A percentile compares a stretch with the other conserved stretches of the same genome.
Conservation (phyloP, 2,888 invertebrate species). For the Drosophila basisetae region DNA sequence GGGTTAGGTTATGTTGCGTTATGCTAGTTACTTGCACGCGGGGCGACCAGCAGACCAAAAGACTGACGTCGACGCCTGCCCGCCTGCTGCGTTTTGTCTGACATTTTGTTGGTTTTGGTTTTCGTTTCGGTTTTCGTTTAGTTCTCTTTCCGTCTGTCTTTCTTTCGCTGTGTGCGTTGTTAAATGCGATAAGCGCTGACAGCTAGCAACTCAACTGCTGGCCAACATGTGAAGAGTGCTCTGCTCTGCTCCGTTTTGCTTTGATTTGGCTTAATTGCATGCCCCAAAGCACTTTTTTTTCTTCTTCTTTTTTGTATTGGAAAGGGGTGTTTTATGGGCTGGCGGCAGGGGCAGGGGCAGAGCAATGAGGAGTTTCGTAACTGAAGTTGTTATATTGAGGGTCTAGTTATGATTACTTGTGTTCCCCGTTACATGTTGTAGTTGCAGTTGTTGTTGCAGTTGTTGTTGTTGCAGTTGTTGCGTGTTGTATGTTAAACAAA, state of each 20-base stretch:
- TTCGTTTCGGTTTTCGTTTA: slow-evolving; percentile 10
- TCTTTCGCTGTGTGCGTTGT: slow-evolving; percentile 44
- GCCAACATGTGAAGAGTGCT: slow-evolving; percentile 39
- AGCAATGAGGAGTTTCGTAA: slow-evolving; percentile 15
- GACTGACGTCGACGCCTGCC: slow-evolving; percentile 32
- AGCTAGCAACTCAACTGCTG: slow-evolving; percentile 32
- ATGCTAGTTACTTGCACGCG: slow-evolving; percentile 38
- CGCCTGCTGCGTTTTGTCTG: slow-evolving; percentile 42
- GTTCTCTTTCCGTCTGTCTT: slow-evolving; percentile 11
- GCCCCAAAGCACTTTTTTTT: slow-evolving; percentile 12
- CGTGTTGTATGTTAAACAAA: not conserved
- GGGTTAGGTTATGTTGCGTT: slow-evolving; percentile 36
- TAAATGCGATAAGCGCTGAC: slow-evolving; percentile 63
- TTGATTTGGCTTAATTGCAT: slow-evolving; percentile 62
- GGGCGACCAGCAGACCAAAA: slow-evolving; percentile 12
- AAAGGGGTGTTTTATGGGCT: slow-evolving; percentile 8
- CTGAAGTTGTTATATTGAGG: slow-evolving; percentile 20
- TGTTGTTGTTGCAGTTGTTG: not conserved
- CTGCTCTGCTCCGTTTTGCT: slow-evolving; percentile 58
- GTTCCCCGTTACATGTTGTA: not conserved
- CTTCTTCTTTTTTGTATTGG: not conserved
- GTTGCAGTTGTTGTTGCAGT: not conserved
- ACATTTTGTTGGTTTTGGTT: not conserved
- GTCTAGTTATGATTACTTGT: slow-evolving; percentile 24
- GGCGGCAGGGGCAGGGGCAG: slow-evolving; percentile 13